phyloP scores from a whole-genome alignment of 2,888 invertebrate genomes.

The Anarsia innoxiella region DNA sequence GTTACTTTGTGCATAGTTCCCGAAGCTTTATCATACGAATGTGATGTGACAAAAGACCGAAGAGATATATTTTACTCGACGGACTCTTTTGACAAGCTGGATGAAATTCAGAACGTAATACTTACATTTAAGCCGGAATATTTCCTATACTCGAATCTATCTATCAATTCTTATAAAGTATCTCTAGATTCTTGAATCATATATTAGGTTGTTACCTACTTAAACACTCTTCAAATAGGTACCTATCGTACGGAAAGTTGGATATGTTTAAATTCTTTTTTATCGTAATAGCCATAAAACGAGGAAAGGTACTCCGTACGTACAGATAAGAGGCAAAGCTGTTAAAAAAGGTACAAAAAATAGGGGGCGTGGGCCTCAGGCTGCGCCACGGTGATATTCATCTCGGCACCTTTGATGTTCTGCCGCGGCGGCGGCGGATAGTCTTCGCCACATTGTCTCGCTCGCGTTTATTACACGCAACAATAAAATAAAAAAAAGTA shows the following conservation, averaged over 20 bases:
- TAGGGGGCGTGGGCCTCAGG: constrained; percentile 43
- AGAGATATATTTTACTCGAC: too few relatives aligned
- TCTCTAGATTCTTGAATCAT: too few relatives aligned
- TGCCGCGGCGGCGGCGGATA: constrained; percentile 36
- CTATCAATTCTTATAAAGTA: too few relatives aligned
- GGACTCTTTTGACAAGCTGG: too few relatives aligned
- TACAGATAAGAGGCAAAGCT: constrained; percentile 41
- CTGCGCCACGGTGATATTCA: constrained; percentile 51
- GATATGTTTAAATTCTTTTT: constrained; percentile 10
- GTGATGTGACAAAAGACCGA: too few relatives aligned
- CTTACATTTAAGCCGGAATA: too few relatives aligned
- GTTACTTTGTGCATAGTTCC: constrained; percentile 1
- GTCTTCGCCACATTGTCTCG: constrained; percentile 40
- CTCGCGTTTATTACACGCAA: constrained; percentile 31
- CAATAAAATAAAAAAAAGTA: constrained; percentile 24
- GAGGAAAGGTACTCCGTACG: constrained; percentile 32
- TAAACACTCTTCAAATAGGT: too few relatives aligned
- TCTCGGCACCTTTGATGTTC: constrained; percentile 55
- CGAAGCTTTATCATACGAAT: constrained; percentile 4
- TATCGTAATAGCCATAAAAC: constrained; percentile 29
- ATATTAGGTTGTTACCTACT: too few relatives aligned
- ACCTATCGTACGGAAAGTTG: constrained; percentile 5
- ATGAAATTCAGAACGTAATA: too few relatives aligned
- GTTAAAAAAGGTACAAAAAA: constrained; percentile 59
- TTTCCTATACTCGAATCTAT: too few relatives aligned